Evolutionary conservation across 2,797 vertebrate species (phyloP).

Genomic region (Rhabdomys pumilio): DNA sequence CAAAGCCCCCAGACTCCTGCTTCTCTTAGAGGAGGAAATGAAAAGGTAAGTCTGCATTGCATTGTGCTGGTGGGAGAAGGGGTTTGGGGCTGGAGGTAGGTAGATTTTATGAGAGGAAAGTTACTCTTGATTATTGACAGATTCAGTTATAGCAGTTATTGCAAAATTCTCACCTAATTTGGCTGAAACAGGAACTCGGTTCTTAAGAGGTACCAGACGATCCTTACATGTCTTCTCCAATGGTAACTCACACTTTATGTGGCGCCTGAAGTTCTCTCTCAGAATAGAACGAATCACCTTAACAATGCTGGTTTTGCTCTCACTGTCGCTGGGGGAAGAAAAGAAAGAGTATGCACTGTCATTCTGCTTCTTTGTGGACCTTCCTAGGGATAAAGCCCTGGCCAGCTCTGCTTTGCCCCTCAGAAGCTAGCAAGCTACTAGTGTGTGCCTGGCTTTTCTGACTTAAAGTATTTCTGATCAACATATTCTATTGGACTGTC

Average conservation of each 20-base stretch:
- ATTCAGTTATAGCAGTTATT: neutral
- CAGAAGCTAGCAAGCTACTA: neutral
- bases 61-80: neutral
- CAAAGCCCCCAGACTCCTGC: neutral
- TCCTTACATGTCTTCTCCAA: constrained; percentile 93
- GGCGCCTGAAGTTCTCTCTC: constrained; percentile 95
- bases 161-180: constrained; percentile 92
- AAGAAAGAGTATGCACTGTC: neutral
- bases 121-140: neutral
- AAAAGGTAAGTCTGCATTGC: neutral
- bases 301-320: constrained; percentile 95
- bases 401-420: neutral
- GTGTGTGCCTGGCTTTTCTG: neutral
- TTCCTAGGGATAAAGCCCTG: neutral
- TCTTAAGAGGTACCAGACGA: constrained; percentile 92
- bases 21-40: neutral
- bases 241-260: constrained; percentile 91
- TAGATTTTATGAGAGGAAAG: neutral
- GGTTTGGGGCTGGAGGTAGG: neutral
- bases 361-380: accelerated
- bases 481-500: neutral
- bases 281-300: constrained; percentile 97
- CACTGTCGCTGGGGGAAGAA: constrained; percentile 91
- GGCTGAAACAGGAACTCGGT: constrained; percentile 93
- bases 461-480: neutral